A percentile compares a stretch with the other conserved stretches of the same genome.
Evolutionary conservation across 2,888 invertebrate genomes (phyloP).

Genomic region (Synergus laeviventris): DNA sequence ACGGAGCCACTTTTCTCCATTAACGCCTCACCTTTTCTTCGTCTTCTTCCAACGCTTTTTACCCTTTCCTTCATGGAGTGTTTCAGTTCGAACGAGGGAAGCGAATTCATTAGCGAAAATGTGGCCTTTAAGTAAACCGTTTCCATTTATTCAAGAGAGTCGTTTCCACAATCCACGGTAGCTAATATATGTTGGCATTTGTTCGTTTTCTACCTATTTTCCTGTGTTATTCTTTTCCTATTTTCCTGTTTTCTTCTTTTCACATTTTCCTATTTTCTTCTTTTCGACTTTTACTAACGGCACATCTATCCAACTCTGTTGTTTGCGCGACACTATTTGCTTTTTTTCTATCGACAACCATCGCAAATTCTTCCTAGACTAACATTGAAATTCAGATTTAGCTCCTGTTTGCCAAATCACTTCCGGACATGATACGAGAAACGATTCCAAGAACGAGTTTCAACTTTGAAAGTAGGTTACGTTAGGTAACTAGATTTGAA

Average conservation of each 20-base stretch:
- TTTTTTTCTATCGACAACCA: conserved; percentile 27
- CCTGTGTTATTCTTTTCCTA: too few relatives aligned
- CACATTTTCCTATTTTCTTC: neutral
- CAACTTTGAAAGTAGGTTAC: neutral
- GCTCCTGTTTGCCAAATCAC: conserved; percentile 22
- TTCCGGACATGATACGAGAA: conserved; percentile 32
- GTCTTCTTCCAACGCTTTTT: conserved; percentile 37
- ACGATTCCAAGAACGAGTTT: conserved; percentile 8
- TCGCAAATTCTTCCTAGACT: conserved; percentile 15
- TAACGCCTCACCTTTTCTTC: conserved; percentile 48
- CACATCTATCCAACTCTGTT: conserved; percentile 42
- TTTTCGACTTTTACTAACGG: conserved; percentile 43
- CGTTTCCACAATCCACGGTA: conserved; percentile 1
- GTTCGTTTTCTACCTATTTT: conserved; percentile 11
- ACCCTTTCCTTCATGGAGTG: conserved; percentile 20
- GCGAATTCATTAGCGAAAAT: conserved; percentile 52
- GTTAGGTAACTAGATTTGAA: neutral
- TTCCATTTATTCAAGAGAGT: conserved; percentile 45
- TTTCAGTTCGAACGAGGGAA: conserved; percentile 38
- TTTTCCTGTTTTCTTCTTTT: neutral
- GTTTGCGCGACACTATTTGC: conserved; percentile 44
- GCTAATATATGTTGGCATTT: conserved; percentile 31
- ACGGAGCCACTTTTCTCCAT: conserved; percentile 50
- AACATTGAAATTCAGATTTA: conserved; percentile 35
- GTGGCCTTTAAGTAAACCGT: conserved; percentile 37